Evolutionary conservation across 2,113 vertebrate species (phyloP).

Genomic region (Gorsachius goisagi): DNA sequence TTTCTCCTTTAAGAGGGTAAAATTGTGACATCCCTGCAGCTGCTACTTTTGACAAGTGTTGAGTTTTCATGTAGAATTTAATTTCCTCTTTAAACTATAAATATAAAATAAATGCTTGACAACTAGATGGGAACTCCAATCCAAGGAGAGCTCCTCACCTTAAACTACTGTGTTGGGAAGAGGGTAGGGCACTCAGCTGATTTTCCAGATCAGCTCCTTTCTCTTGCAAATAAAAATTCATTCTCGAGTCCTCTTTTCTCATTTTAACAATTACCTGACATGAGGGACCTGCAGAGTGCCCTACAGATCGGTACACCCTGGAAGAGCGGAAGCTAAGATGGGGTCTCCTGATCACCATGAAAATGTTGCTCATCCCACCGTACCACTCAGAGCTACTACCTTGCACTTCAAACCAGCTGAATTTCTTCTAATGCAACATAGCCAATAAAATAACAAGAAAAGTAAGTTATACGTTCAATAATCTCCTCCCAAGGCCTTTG

Average conservation of each 20-base stretch:
- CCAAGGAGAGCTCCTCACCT: background rate
- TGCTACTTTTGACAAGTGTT: background rate
- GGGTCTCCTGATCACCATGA: background rate
- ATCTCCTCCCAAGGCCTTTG: background rate
- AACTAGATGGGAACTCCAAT: background rate
- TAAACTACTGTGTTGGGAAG: background rate
- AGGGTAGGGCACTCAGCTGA: background rate
- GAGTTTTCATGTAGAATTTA: background rate
- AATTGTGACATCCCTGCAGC: background rate
- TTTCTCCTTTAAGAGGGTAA: background rate
- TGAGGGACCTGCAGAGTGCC: background rate
- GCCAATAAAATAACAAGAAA: background rate
- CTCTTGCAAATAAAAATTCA: background rate
- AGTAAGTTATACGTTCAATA: background rate
- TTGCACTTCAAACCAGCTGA: too few relatives aligned
- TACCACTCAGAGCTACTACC: too few relatives aligned
- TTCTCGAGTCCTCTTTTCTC: background rate
- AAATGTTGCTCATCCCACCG: background rate
- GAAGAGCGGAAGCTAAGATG: background rate
- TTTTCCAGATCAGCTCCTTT: background rate
- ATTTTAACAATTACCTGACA: background rate
- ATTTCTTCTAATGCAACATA: background rate
- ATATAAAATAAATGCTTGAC: background rate
- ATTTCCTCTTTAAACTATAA: background rate
- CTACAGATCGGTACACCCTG: too few relatives aligned